phyloP scores from a whole-genome alignment of 92 coral and sea anemone species.

The Epizoanthus rinbou region DNA sequence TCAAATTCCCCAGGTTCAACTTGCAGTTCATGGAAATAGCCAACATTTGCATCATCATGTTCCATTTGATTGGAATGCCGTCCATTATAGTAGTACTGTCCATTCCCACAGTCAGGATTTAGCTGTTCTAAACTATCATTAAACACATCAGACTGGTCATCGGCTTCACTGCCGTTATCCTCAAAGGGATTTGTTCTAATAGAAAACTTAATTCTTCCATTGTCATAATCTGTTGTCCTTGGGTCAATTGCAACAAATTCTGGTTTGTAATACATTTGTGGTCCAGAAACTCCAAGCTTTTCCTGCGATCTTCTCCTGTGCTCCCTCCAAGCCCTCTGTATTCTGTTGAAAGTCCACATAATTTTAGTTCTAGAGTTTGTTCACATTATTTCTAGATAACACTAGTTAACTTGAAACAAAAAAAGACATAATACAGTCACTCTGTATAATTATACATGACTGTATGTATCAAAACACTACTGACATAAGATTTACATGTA shows the following conservation, averaged over 20 bases:
- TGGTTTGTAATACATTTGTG: constrained; percentile 32
- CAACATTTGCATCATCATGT: constrained; percentile 27
- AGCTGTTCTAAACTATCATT: constrained; percentile 93
- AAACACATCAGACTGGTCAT: constrained; percentile 61
- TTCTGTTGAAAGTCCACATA: constrained; percentile 50
- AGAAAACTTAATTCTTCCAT: constrained; percentile 42
- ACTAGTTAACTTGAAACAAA: too few relatives aligned
- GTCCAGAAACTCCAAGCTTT: constrained; percentile 11
- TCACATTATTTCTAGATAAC: not conserved
- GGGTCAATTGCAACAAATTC: constrained; percentile 48
- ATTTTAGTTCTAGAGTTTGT: not conserved
- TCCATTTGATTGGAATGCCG: constrained; percentile 12
- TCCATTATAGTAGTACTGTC: constrained; percentile 32
- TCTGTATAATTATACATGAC: too few relatives aligned
- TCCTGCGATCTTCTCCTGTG: constrained; percentile 63
- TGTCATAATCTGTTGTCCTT: constrained; percentile 33
- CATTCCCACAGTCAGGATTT: constrained; percentile 50
- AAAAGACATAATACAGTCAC: too few relatives aligned
- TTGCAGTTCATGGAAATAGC: constrained; percentile 12
- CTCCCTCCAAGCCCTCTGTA: constrained; percentile 96
- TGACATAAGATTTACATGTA: too few relatives aligned
- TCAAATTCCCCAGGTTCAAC: constrained; percentile 53
- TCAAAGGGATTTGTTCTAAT: constrained; percentile 87
- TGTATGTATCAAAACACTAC: too few relatives aligned
- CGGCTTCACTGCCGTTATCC: constrained; percentile 57